Evolutionary conservation across 2,888 invertebrate species (phyloP).

Genomic region (Eupithecia vulgata): DNA sequence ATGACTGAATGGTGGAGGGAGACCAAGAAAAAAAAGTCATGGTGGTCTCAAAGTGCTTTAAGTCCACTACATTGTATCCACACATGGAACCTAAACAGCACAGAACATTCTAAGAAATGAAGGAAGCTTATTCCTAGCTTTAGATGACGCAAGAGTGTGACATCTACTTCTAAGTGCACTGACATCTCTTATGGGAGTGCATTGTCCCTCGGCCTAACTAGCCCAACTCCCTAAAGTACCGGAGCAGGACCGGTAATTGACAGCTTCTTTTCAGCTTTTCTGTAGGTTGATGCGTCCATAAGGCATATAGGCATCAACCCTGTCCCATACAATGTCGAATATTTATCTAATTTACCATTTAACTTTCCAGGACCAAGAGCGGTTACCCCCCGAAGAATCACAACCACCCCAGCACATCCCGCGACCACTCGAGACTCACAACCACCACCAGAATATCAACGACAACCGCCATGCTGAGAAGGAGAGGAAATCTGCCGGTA

Average conservation of each 20-base stretch:
- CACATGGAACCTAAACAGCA: neutral
- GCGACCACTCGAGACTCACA: slow-evolving; percentile 60
- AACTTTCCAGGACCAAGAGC: slow-evolving; percentile 73
- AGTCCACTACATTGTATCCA: neutral
- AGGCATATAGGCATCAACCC: neutral
- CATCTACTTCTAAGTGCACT: no score
- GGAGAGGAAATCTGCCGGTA: slow-evolving; percentile 68
- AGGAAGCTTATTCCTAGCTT: no score
- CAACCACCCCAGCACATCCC: slow-evolving; percentile 54
- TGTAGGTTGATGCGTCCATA: neutral
- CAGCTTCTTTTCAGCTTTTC: neutral
- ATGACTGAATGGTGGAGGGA: neutral
- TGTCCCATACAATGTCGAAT: neutral
- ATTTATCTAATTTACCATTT: neutral
- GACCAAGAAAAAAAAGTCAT: neutral
- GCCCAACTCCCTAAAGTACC: neutral
- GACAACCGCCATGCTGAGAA: slow-evolving; percentile 61
- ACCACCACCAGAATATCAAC: slow-evolving; percentile 58
- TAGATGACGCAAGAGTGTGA: no score
- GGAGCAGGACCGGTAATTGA: neutral
- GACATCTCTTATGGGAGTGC: no score
- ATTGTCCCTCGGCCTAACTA: no score
- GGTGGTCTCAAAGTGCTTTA: neutral
- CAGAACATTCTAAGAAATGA: no score
- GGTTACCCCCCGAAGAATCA: slow-evolving; percentile 69